Base-by-base conservation (phyloP, 37 sponge, comb jelly and placozoan species). In the Theonella swinhoei region DNA sequence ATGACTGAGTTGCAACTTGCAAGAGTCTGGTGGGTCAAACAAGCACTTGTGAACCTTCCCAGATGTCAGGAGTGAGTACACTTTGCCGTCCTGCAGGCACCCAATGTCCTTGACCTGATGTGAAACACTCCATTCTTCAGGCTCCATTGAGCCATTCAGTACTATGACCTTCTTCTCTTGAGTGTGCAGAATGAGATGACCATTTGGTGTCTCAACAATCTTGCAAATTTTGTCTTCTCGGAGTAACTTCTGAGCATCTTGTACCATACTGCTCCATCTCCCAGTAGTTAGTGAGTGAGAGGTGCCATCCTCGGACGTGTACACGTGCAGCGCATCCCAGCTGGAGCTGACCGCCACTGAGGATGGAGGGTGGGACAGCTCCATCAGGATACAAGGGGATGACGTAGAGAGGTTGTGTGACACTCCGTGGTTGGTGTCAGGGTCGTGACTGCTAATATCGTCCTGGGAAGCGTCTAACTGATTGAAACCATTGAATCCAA, bases 401-500 rank as follows among this genome's bases (percentile, higher is more conserved):
- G 3, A 63, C 4, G 26, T 28, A 28, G 64, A n/a, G 26, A 63
- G 26, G 24, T 63, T 28, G 26, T 63, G 26, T 7, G 24, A 28
- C 64, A 28, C 26, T 5, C 26, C 8, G 19, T 11, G 43, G 28
- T 60, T 42, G 9, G 1, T 28, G 33, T 28, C n/a, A n/a, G n/a
- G n/a, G n/a, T n/a, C n/a, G n/a, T n/a, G n/a, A n/a, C n/a, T n/a
- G n/a, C n/a, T n/a, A n/a, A n/a, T 36, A 39, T 72, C 42, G 7
- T 23, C 42, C 26, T 19, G n/a, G 9, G 64, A n/a, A n/a, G 19
- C 64, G 40, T 34, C 7, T 42, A 67, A 33, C 34, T 68, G 78
- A 9, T 35, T 39, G 68, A 75, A 67, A 23, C 33, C 76, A 41
- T 68, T 68, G 70, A 85, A 85, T 70, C 86, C 86, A 23, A 54